A percentile compares a stretch with the other conserved stretches of the same genome.
Evolutionary conservation across 2,888 invertebrate genomes (phyloP).

Genomic region (Prionchulus punctatus): DNA sequence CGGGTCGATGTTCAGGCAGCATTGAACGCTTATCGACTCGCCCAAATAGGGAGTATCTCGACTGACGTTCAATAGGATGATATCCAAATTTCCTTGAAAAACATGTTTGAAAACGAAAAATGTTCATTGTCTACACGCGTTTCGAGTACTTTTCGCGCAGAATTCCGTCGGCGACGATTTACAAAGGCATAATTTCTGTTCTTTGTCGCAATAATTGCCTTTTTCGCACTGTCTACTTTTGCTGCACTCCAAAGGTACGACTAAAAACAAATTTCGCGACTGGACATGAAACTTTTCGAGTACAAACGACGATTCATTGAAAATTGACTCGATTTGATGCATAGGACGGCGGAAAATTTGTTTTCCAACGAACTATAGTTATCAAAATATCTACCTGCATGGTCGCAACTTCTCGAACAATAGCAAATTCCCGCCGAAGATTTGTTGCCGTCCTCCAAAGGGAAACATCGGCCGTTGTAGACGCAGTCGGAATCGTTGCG

Average conservation of each 20-base stretch:
- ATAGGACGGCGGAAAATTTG: neutral
- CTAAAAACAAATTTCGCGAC: neutral
- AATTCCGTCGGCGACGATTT: neutral
- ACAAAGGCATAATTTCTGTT: neutral
- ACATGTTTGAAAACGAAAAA: no score
- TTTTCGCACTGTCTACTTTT: neutral
- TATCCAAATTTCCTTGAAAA: neutral
- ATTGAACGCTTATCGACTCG: neutral
- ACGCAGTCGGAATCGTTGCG: neutral
- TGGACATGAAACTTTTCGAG: neutral
- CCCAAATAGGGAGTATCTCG: neutral
- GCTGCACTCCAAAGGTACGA: neutral
- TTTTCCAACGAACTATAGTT: no score
- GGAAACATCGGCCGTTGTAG: neutral
- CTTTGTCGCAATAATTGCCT: neutral
- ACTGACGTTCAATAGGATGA: neutral
- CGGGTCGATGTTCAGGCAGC: conserved; percentile 1
- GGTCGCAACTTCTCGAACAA: no score
- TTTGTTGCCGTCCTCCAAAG: neutral
- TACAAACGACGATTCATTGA: neutral
- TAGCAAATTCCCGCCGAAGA: neutral
- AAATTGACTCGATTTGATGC: neutral
- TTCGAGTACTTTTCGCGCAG: neutral
- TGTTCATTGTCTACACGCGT: no score
- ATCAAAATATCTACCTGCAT: no score